phyloP scores from a whole-genome alignment of 2,113 vertebrate genomes.

The Boleophthalmus pectinirostris region DNA sequence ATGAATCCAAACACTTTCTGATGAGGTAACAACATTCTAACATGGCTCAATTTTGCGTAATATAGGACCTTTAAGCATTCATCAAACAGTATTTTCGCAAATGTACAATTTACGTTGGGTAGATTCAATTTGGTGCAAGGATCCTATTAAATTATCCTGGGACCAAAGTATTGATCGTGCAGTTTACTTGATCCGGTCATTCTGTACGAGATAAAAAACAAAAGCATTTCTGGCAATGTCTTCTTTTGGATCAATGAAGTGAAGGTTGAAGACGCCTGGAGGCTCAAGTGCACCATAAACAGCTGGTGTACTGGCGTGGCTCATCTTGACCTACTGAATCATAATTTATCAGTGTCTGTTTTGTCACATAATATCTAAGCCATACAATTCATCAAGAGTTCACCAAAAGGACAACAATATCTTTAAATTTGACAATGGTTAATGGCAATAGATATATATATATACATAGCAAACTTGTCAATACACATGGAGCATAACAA shows the following conservation, averaged over 20 bases:
- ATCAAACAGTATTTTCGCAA: too few relatives aligned
- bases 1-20: too few relatives aligned
- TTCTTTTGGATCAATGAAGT: slow-evolving; percentile 21
- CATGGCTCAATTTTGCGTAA: too few relatives aligned
- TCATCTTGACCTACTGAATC: not conserved
- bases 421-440: too few relatives aligned
- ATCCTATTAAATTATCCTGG: slow-evolving; percentile 19
- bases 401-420: not conserved
- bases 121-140: not conserved
- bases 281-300: slow-evolving; percentile 2
- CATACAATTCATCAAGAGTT: not conserved
- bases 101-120: not conserved
- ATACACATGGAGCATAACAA: too few relatives aligned
- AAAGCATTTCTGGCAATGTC: not conserved
- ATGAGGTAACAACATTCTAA: too few relatives aligned
- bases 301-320: not conserved
- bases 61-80: too few relatives aligned
- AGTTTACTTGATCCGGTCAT: not conserved
- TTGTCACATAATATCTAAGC: not conserved
- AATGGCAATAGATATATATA: too few relatives aligned
- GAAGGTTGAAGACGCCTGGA: slow-evolving; percentile 14
- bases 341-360: not conserved
- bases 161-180: slow-evolving; percentile 4
- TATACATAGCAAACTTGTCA: too few relatives aligned
- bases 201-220: not conserved